Conservation (phyloP, 2,113 vertebrate genomes). For the Anhinga rufa region DNA sequence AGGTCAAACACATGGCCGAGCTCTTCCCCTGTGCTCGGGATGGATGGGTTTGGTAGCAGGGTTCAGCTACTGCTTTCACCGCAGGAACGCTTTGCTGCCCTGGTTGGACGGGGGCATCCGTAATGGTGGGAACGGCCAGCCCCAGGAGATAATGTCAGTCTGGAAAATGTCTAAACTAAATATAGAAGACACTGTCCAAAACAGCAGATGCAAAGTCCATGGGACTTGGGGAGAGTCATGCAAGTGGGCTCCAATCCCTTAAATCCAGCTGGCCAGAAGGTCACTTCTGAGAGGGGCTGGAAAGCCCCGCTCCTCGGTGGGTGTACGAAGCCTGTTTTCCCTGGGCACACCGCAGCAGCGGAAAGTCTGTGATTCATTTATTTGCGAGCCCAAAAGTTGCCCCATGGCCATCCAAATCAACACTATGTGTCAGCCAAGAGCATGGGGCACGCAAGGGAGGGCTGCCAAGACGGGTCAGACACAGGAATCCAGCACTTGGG, state of each 20-base stretch:
- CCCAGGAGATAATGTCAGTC: not conserved
- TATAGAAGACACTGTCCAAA: accelerated
- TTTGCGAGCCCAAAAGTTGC: not conserved
- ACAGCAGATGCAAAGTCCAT: not conserved
- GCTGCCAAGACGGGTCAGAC: not conserved
- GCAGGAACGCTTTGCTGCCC: not conserved
- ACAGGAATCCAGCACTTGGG: not conserved
- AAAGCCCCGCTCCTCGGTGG: accelerated
- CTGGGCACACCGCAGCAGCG: not conserved
- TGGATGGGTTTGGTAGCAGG: not conserved
- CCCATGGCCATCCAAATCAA: too few species aligned
- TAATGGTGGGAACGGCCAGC: not conserved
- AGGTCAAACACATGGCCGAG: not conserved
- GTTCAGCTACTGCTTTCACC: not conserved
- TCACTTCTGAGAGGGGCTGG: not conserved
- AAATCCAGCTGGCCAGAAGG: not conserved
- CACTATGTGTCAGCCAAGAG: not conserved
- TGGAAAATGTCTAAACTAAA: not conserved
- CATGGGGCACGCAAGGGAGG: not conserved
- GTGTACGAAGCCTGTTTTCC: not conserved
- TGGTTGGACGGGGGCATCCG: accelerated
- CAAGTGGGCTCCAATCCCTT: not conserved
- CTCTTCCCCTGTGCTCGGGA: not conserved
- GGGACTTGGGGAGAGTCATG: not conserved
- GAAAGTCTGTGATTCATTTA: not conserved